Evolutionary conservation across 2,888 invertebrate species (phyloP).

Genomic region (Priocnemis perturbator): DNA sequence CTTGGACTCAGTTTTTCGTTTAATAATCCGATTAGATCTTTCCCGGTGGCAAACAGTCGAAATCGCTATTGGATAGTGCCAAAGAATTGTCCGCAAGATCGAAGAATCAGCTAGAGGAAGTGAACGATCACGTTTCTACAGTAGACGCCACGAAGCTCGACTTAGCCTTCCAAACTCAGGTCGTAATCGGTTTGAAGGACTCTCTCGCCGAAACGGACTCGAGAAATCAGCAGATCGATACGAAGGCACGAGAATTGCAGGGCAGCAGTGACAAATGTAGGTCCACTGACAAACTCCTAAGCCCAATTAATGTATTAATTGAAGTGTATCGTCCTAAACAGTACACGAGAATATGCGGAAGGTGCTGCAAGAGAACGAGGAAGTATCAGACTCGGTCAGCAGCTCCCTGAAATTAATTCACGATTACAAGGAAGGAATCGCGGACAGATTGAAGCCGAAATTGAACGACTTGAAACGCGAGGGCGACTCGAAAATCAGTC

Average conservation of each 20-base stretch:
- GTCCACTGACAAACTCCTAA: conserved; percentile 53
- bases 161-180: conserved; percentile 70
- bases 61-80: conserved; percentile 69
- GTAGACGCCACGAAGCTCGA: conserved; percentile 74
- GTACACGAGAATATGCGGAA: conserved; percentile 29
- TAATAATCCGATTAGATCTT: conserved; percentile 56
- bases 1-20: too few relatives aligned
- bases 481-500: conserved; percentile 83
- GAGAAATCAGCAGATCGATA: conserved; percentile 70
- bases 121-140: conserved; percentile 73
- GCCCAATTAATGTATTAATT: not conserved
- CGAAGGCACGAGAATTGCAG: conserved; percentile 76
- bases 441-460: conserved; percentile 77
- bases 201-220: conserved; percentile 70
- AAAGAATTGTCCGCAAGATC: conserved; percentile 65
- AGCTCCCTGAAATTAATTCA: conserved; percentile 64
- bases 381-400: conserved; percentile 47
- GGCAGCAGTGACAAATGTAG: conserved; percentile 76
- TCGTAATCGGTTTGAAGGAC: conserved; percentile 64
- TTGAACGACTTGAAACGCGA: conserved; percentile 79
- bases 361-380: conserved; percentile 54
- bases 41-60: conserved; percentile 57
- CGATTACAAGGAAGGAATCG: conserved; percentile 76
- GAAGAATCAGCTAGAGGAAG: conserved; percentile 62
- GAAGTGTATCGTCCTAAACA: too few relatives aligned